Evolutionary conservation across 2,797 vertebrate species (phyloP).

Genomic region (Tragelaphus oryx): DNA sequence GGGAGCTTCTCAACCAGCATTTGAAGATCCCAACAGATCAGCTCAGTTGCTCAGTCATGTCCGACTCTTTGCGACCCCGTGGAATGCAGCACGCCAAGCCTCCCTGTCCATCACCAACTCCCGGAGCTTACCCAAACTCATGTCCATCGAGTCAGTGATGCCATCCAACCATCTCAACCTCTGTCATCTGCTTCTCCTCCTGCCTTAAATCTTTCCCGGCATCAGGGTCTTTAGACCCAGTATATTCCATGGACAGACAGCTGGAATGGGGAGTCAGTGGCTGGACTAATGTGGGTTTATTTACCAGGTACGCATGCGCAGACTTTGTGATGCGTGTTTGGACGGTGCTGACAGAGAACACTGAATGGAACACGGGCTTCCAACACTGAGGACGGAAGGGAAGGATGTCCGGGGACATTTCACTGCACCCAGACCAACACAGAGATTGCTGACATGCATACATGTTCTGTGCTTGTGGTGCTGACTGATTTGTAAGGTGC

Average conservation of each 20-base stretch:
- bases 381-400: rapidly evolving
- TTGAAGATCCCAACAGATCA: not conserved
- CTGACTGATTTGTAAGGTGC: not conserved
- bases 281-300: no score
- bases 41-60: rapidly evolving
- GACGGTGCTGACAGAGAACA: not conserved
- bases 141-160: not conserved
- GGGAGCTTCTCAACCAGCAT: not conserved
- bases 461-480: rapidly evolving
- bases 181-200: rapidly evolving
- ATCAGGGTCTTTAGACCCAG: not conserved
- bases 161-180: not conserved
- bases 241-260: rapidly evolving
- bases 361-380: not conserved
- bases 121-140: not conserved
- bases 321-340: rapidly evolving
- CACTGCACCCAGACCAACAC: not conserved
- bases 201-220: not conserved
- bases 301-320: not conserved
- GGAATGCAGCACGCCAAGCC: not conserved
- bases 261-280: not conserved
- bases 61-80: rapidly evolving
- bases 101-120: not conserved
- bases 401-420: rapidly evolving
- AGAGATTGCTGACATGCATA: rapidly evolving